These are phyloP conservation scores for Gryllus longicercus DNA, from an alignment of 2,888 invertebrate genomes.

Conservation along the genomic window DNA sequence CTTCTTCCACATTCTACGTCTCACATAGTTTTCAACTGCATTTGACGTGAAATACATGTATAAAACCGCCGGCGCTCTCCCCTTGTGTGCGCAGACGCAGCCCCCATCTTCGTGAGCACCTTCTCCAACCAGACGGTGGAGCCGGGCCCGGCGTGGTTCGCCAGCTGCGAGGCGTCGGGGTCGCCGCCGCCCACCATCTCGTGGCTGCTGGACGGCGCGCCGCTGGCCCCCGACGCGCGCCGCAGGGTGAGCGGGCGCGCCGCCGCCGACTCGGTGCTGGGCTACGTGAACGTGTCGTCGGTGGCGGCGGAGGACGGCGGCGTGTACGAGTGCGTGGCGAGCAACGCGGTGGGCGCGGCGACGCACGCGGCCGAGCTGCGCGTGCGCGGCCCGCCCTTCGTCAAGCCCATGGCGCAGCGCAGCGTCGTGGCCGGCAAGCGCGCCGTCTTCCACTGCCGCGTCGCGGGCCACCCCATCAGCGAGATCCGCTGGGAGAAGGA, in stretches of 20 bases:
- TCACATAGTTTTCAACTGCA: too few relatives aligned
- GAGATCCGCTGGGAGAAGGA: conserved; percentile 40
- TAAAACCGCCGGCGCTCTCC: too few relatives aligned
- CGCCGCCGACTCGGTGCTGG: conserved; percentile 38
- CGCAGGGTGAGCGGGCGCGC: conserved; percentile 10
- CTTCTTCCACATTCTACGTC: too few relatives aligned
- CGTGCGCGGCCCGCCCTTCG: conserved; percentile 46
- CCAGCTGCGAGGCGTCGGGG: conserved; percentile 49
- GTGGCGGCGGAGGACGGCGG: conserved; percentile 44
- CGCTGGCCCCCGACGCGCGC: conserved; percentile 42
- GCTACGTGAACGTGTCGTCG: conserved; percentile 42
- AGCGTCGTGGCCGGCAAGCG: conserved; percentile 44
- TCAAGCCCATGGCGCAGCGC: conserved; percentile 41
- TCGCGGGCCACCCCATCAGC: conserved; percentile 40
- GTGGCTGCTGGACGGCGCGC: conserved; percentile 46
- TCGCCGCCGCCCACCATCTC: conserved; percentile 48
- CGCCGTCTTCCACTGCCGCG: conserved; percentile 38
- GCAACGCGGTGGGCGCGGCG: conserved; percentile 35
- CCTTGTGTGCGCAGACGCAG: conserved; percentile 39
- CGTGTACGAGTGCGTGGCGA: conserved; percentile 36
- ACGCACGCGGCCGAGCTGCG: conserved; percentile 46
- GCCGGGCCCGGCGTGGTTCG: conserved; percentile 47
- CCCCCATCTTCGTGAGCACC: conserved; percentile 43
- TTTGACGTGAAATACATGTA: too few relatives aligned
- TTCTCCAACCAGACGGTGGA: conserved; percentile 47